Base-by-base conservation (phyloP, 23 tunicate species). In the Ciona savignyi region DNA sequence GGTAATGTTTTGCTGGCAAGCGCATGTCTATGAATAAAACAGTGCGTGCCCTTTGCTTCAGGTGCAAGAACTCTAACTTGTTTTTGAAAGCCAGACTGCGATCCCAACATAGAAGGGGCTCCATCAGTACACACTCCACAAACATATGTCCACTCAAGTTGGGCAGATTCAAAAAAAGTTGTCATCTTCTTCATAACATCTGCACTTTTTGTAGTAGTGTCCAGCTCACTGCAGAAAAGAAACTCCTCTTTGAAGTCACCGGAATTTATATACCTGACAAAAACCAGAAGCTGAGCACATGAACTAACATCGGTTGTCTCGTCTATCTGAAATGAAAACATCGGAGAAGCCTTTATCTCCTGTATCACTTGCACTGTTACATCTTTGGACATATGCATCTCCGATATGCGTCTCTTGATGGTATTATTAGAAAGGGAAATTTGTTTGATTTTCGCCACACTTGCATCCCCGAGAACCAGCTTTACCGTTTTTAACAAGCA, bases 91-190 rank as follows among this genome's bases (percentile, higher is more conserved):
- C 79, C 78, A 0, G 85, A 80, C 0, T 72, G 60, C 0, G 78
- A 74, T 30, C 70, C 79, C 0, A 72, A 60, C 85, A 73, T 80
- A 0, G 85, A 49, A 0, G 71, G 60, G 4, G 83, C 83, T 34
- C 76, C 83, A 69, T 78, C 75, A 0, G 83, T 78, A 78, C 75
- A 78, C 34, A 80, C 70, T 51, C 85, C 78, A 29, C 85, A 74
- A 60, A 80, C 71, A 72, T 60, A 56, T 72, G 60, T 72, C 85
- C 85, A 80, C 34, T 73, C 51, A 29, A 80, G 71, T 30, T 62
- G 0, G 35, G 51, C 83, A 0, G 78, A 48, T 0, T 72, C 0
- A 71, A 78, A 78, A 42, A 78, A 71, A 0, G 23, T 35, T 72
- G 0, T 1, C 0, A 34, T 77, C 25, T 31, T 68, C 31, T 77